A percentile compares a stretch with the other conserved stretches of the same genome.
These are phyloP conservation scores for Itoplectis maculator DNA, from an alignment of 2,888 invertebrate species.

Conservation along the genomic window DNA sequence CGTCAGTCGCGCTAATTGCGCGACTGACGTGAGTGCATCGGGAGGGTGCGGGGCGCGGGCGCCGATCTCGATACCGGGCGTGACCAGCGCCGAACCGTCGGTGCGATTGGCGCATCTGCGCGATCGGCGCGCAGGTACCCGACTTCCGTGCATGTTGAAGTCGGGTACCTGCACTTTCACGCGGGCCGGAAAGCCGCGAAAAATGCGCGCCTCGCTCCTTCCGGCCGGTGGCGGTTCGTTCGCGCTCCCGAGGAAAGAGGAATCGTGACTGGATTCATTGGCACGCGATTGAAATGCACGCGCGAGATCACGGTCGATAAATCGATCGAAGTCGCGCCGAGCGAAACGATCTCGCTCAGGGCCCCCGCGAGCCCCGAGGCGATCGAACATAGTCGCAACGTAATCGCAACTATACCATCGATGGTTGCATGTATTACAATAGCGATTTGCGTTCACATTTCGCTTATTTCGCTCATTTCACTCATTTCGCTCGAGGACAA, in stretches of 20 bases:
- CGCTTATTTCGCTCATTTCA: conserved; percentile 20
- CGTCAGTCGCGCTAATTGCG: conserved; percentile 15
- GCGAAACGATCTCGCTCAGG: conserved; percentile 37
- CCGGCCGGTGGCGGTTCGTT: conserved; percentile 26
- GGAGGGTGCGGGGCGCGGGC: not conserved
- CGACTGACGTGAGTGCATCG: not conserved
- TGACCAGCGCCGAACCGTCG: not conserved
- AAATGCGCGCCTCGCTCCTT: conserved; percentile 43
- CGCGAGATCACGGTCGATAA: not conserved
- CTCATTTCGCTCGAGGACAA: conserved; percentile 22
- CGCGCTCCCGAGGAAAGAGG: conserved; percentile 28
- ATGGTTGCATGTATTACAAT: conserved; percentile 24
- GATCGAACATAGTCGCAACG: no score
- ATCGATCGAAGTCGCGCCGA: conserved; percentile 29
- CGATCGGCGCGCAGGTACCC: not conserved
- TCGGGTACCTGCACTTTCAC: no score
- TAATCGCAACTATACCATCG: no score
- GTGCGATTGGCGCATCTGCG: not conserved
- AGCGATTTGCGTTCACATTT: not conserved
- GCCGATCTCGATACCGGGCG: conserved; percentile 20
- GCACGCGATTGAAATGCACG: conserved; percentile 41
- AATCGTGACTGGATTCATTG: conserved; percentile 56
- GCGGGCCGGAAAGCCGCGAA: conserved; percentile 30
- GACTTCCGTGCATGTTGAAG: conserved; percentile 54
- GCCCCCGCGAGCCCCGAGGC: conserved; percentile 30